Base-by-base conservation (phyloP, 2,797 vertebrate genomes). In the Microctenopoma lineatum region DNA sequence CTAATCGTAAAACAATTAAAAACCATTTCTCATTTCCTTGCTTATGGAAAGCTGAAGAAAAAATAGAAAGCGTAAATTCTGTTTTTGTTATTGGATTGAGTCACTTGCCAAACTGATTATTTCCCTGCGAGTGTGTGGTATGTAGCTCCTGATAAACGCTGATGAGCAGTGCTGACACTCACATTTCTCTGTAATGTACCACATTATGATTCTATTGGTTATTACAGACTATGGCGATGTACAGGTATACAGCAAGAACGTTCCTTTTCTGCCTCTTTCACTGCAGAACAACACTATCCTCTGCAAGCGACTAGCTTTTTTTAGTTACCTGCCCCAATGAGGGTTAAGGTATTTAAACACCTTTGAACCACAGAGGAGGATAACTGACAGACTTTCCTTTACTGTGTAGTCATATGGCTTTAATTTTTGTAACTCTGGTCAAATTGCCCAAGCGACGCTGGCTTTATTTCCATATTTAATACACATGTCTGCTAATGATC, bases 11-110 rank as follows among this genome's bases (percentile, higher is more conserved):
- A 85, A 90, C 83, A 89, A 86, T 88, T 73, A 68, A 77, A 87
- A 80, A 64, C 72, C 38, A 66, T 81, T 84, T 83, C 67, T 74
- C 72, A 74, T 83, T 84, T 77, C 51, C 57, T 85, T 74, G 60
- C 56, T 73, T 54, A 25, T 39, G 27, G 46, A 84, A 82, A 64
- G 73, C 81, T 36, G 64, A 52, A 45, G 53, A 66, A 75, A 84
- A 83, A 86, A 82, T 59, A 78, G 50, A 66, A 64, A 77, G 81
- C 44, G 15, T 62, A 81, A 82, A 86, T 83, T 88, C 85, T 77
- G 67, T 80, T 87, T 87, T 87, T 91, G 85, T 90, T 83, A 75
- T 84, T 86, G 86, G 80, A 88, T 81, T 85, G 80, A 85, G 66
- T 81, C 66, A 58, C 76, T 88, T 84, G 80, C 85, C 87, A 88